Percentiles rank a stretch among this genome's conserved stretches.
phyloP scores from a whole-genome alignment of 2,113 vertebrate species.

The Anarhynchus alexandrinus region DNA sequence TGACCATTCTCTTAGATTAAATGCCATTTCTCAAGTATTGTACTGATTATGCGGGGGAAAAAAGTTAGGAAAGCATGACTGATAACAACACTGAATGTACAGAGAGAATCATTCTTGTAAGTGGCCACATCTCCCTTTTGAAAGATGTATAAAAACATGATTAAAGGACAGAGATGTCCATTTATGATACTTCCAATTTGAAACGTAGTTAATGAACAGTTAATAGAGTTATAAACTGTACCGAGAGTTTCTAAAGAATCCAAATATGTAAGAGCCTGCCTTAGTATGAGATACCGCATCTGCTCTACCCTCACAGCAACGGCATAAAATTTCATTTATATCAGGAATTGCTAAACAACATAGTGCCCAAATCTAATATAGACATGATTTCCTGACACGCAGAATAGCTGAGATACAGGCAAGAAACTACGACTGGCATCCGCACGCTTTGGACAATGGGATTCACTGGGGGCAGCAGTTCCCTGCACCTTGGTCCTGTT shows the following conservation, averaged over 20 bases:
- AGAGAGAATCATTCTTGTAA: neutral
- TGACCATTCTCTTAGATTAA: neutral
- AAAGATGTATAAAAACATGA: neutral
- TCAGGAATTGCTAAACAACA: neutral
- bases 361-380: neutral
- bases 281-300: neutral
- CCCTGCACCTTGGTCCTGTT: neutral
- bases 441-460: accelerated
- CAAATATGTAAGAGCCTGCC: neutral
- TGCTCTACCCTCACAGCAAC: neutral
- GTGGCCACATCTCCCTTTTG: neutral
- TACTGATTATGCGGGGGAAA: neutral
- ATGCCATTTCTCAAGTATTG: neutral
- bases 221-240: neutral
- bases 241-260: neutral
- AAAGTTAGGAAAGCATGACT: neutral
- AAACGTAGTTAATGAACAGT: neutral
- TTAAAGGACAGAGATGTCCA: neutral
- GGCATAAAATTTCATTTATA: neutral
- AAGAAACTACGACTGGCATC: neutral
- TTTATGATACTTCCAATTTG: neutral
- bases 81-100: neutral
- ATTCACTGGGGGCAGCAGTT: neutral
- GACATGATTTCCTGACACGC: neutral
- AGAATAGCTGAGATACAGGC: neutral